Evolutionary conservation across 1,140 invertebrate species (phyloP), one percentile per base, ranked within the genome.

Genomic region (Trissolcus basalis): DNA sequence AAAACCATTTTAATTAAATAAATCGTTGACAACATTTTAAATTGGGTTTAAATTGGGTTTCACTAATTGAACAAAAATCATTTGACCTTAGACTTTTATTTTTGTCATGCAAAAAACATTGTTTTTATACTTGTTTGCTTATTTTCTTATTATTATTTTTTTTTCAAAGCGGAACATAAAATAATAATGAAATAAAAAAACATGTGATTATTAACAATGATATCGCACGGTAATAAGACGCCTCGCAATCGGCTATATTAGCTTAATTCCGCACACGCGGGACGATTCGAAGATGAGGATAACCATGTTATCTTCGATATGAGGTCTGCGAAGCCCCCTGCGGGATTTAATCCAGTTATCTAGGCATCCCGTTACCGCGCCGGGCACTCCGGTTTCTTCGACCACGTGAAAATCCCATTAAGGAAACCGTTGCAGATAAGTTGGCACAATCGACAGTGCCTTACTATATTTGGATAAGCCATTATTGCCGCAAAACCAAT

Each of bases 311-410:
- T 75, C 72, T 68, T 48, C 13, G 54, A 75, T 64, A 68, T 74
- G 65, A 72, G 55, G 39, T 67, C 50, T 36, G 65, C 68, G 76
- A 78, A 73, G 55, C 64, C 64, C 58, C 58, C 58, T 27, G 67
- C 67, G 65, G 75, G 69, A 63, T 61, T 78, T 78, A 74, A 79
- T 79, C 77, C 71, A 75, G 71, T 79, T 79, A 79, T 61, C 54
- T 55, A 55, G 45, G 67, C 58, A 53, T 75, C 56, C 67, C 55
- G 67, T 72, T 74, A 65, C 67, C 59, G 59, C 45, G 56, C 47
- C 51, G 44, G 60, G 39, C 55, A 65, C 65, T 76, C 56, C 56
- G 65, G 67, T 76, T 70, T 76, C 67, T 65, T 64, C 73, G 55
- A 55, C 73, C 65, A 60, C 55, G 60, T 53, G 64, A 78, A 71